phyloP scores from a whole-genome alignment of 1,140 invertebrate species.

The Heliconius hermathena region DNA sequence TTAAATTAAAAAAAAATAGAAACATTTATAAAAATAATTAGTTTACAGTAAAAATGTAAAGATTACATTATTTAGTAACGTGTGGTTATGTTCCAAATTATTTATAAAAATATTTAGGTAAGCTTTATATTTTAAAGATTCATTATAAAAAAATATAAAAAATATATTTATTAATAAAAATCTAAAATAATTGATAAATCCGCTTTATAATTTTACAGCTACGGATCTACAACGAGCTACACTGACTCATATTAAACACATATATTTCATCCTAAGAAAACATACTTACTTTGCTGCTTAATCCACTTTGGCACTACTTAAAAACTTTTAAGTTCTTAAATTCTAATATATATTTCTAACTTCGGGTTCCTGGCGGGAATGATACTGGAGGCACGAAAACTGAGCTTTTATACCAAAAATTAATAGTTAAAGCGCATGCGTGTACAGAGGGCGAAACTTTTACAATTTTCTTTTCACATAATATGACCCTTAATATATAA shows the following conservation, averaged over 20 bases:
- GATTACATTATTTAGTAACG: too few relatives aligned
- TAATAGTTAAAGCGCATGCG: conserved; percentile 50
- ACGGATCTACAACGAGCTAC: neutral
- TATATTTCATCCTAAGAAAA: neutral
- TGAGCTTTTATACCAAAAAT: conserved; percentile 51
- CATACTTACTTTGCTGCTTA: conserved; percentile 42
- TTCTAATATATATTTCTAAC: conserved; percentile 8
- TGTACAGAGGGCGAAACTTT: conserved; percentile 23
- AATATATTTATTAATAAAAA: neutral
- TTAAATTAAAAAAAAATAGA: too few relatives aligned
- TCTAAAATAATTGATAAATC: neutral
- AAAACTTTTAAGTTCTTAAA: conserved; percentile 22
- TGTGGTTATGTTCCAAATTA: too few relatives aligned
- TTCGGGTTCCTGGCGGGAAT: conserved; percentile 54
- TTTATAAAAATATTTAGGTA: too few relatives aligned
- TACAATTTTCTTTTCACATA: conserved; percentile 1
- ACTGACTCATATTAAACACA: neutral
- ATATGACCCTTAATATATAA: conserved; percentile 37
- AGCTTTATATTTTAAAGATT: too few relatives aligned
- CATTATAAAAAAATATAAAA: neutral
- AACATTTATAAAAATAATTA: too few relatives aligned
- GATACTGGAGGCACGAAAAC: conserved; percentile 31
- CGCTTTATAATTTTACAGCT: neutral
- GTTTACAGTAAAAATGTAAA: too few relatives aligned
- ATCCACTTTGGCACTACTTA: conserved; percentile 30